Percentiles rank a stretch among this genome's conserved stretches.
These are phyloP conservation scores for Quadriops clusia DNA, from an alignment of 2,888 invertebrate species.

Conservation along the genomic window DNA sequence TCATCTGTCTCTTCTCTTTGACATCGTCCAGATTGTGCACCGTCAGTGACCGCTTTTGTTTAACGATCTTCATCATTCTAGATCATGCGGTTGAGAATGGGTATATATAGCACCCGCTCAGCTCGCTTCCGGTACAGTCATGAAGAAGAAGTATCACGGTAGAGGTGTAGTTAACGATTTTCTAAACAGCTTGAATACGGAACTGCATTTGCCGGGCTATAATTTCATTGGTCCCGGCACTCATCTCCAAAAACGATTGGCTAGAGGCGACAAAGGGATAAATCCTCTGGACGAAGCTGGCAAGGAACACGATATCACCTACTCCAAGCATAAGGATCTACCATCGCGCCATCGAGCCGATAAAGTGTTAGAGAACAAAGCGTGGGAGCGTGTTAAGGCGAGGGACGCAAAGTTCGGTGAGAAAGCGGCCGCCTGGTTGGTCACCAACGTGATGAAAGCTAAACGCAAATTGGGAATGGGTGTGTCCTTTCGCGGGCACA, in stretches of 20 bases:
- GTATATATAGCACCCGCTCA: background rate
- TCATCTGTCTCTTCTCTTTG: too few relatives aligned
- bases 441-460: slow-evolving; percentile 24
- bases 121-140: too few relatives aligned
- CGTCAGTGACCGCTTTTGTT: too few relatives aligned
- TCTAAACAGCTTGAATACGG: slow-evolving; percentile 19
- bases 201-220: slow-evolving; percentile 20
- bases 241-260: slow-evolving; percentile 21
- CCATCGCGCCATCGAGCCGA: slow-evolving; percentile 26
- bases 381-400: slow-evolving; percentile 22
- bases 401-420: slow-evolving; percentile 24
- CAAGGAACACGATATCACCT: slow-evolving; percentile 27
- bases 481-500: too few relatives aligned
- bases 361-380: slow-evolving; percentile 24
- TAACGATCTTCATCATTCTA: background rate
- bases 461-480: slow-evolving; percentile 25
- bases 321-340: slow-evolving; percentile 17
- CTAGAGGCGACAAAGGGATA: slow-evolving; percentile 26
- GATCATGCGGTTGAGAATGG: background rate
- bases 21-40: too few relatives aligned
- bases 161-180: slow-evolving; percentile 15
- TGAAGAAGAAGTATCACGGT: too few relatives aligned
- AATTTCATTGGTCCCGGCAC: slow-evolving; percentile 21
- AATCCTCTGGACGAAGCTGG: slow-evolving; percentile 26
- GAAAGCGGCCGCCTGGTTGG: slow-evolving; percentile 23